Evolutionary conservation across 2,888 invertebrate genomes (phyloP), one percentile per base, ranked within the genome.

Genomic region (Charanyca ferruginea): DNA sequence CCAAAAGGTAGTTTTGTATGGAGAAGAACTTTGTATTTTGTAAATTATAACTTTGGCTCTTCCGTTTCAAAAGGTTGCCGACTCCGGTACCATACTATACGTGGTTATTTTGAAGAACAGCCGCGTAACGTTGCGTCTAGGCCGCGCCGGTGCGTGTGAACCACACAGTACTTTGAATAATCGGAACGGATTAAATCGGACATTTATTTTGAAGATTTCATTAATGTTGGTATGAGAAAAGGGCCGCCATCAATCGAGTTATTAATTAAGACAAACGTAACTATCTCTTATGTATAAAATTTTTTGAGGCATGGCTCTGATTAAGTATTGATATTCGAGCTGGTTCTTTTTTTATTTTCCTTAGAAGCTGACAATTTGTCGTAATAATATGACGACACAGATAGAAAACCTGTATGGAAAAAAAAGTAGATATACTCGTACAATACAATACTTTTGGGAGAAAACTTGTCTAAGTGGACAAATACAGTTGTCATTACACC

Each of bases 101-200:
- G 44, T 49, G 51, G 38, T 67, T 60, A 63, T 60, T 61, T 49
- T 59, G 41, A 44, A 58, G 53, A n/a, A 38, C 20, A 49, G 47
- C 6, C 32, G 11, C 32, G 32, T 9, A 32, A 11, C 48, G 25
- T 32, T 11, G 18, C 53, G 42, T 48, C 11, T 35, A 32, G 41
- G 11, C 38, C 22, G 20, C 51, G 41, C 41, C 63, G 58, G 52
- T 16, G 7, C 72, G 70, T 77, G 78, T 82, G 80, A 80, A 76
- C 73, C 41, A 20, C 48, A 2, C 47, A 66, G 32, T 55, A 58
- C 38, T 59, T 51, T 44, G 23, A 62, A 62, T 75, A 68, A 58
- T 77, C 59, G 23, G 48, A 63, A 38, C 48, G 59, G 38, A 60
- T 73, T 69, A 64, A 73, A 66, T 55, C 49, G 28, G 58, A 47